Percentiles rank a stretch among this genome's conserved stretches.
Conservation (phyloP, 2,797 vertebrate species). For the Tragelaphus eurycerus region DNA sequence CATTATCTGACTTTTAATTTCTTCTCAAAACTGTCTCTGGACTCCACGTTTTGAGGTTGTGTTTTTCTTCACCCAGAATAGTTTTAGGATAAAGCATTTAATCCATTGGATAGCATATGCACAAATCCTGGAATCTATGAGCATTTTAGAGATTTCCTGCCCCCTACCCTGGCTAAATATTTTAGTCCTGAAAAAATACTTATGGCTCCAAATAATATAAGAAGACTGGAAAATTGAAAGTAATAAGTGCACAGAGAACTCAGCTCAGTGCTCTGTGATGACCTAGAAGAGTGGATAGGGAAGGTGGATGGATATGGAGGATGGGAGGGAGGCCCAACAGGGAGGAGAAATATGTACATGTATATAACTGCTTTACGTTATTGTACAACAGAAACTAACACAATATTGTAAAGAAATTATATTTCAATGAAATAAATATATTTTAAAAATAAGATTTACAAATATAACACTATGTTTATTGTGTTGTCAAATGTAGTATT, state of each 20-base stretch:
- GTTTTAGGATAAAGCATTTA: not conserved
- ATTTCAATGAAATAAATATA: not conserved
- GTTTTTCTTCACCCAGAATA: not conserved
- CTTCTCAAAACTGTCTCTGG: not conserved
- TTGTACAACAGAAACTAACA: not conserved
- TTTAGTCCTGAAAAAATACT: not conserved
- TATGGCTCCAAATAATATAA: not conserved
- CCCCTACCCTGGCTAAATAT: not conserved
- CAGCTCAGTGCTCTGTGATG: not conserved
- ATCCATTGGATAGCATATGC: not conserved
- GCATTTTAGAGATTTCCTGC: not conserved
- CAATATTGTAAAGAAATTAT: not conserved
- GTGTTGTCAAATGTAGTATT: slow-evolving; percentile 16
- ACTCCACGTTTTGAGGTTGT: not conserved
- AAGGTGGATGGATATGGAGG: not conserved
- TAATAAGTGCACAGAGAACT: not conserved
- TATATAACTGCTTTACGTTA: not conserved
- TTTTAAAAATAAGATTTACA: not conserved
- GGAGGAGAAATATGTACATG: not conserved
- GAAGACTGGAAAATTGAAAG: not conserved
- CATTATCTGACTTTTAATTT: not conserved
- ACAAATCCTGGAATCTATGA: not conserved
- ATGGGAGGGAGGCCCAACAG: not conserved
- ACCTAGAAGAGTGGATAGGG: not conserved
- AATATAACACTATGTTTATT: not conserved